Percentiles rank a stretch among this genome's conserved stretches.
Evolutionary conservation across 2,888 invertebrate species (phyloP).

Genomic region (Deilephila elpenor): DNA sequence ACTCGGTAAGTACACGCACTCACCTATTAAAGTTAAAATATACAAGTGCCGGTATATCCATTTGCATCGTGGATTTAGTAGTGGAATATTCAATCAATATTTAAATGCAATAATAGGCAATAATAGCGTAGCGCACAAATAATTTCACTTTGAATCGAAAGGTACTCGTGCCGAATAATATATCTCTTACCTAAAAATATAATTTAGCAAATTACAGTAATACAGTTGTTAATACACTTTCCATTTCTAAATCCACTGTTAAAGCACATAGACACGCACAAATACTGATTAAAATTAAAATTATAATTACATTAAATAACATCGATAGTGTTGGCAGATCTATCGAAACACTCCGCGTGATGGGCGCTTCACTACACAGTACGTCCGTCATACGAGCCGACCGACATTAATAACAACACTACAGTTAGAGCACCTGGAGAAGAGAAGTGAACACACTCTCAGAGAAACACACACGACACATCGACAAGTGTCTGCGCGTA

Average conservation of each 20-base stretch:
- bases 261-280: constrained; percentile 45
- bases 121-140: constrained; percentile 8
- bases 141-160: constrained; percentile 17
- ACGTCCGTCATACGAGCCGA: constrained; percentile 19
- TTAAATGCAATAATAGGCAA: constrained; percentile 24
- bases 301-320: constrained; percentile 43
- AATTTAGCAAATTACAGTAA: constrained; percentile 12
- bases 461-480: too few relatives aligned
- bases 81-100: constrained; percentile 7
- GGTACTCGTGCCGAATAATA: constrained; percentile 20
- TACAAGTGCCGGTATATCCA: constrained; percentile 18
- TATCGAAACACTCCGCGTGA: constrained; percentile 50
- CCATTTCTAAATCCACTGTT: constrained; percentile 39
- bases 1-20: constrained; percentile 11
- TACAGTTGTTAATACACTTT: constrained; percentile 4
- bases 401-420: constrained; percentile 42
- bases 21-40: constrained; percentile 15
- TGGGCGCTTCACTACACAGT: constrained; percentile 40
- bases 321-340: constrained; percentile 57
- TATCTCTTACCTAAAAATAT: constrained; percentile 21
- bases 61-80: constrained; percentile 16
- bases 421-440: constrained; percentile 40
- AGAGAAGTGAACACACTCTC: constrained; percentile 8
- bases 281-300: constrained; percentile 58
- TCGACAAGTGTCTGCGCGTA: constrained; percentile 12